Base-by-base conservation (phyloP, 2,113 vertebrate species). In the Varanus salvator region DNA sequence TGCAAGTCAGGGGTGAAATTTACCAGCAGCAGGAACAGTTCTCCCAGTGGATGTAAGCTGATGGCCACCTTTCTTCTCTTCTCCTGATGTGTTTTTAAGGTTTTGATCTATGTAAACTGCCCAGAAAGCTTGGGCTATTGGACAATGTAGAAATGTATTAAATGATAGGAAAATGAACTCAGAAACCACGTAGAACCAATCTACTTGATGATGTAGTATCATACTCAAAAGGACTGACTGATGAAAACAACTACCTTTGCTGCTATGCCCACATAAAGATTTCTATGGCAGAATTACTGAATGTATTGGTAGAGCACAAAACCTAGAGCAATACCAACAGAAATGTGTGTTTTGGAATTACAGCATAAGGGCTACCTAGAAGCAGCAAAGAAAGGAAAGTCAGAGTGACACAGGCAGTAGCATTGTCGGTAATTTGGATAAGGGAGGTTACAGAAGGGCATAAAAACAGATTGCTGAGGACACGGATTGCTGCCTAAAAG, bases 401-500 rank as follows among this genome's bases (percentile, higher is more conserved):
- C 52, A 83, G 50, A 52, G 82, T 48, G n/a, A 57, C 15, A 54
- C 3, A 54, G 80, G 34, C 2, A 88, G 80, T n/a, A 82, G 31
- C 31, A 52, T 52, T 38, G 77, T 77, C 14, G 9, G 68, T 68
- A 50, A 77, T 50, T 87, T 8, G 52, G 34, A n/a, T 57, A 72
- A 12, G 76, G 82, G 84, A 76, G 77, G 48, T 4, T 80, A 44
- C 14, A 34, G 19, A 50, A 64, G 25, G 19, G 0, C 0, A 44
- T 64, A 19, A 17, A 0, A 83, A 19, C 17, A 72, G 66, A 68
- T 64, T 83, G 69, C 27, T 34, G 78, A 90, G 77, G 11, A 44
- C 1, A 5, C 0, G 9, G 14, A 75, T 0, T 12, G 64, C 34
- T 74, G 52, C 50, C 50, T 23, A 0, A 0, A 44, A 60, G 54